phyloP scores from a whole-genome alignment of 2,113 vertebrate species.

The Neomonachus schauinslandi region DNA sequence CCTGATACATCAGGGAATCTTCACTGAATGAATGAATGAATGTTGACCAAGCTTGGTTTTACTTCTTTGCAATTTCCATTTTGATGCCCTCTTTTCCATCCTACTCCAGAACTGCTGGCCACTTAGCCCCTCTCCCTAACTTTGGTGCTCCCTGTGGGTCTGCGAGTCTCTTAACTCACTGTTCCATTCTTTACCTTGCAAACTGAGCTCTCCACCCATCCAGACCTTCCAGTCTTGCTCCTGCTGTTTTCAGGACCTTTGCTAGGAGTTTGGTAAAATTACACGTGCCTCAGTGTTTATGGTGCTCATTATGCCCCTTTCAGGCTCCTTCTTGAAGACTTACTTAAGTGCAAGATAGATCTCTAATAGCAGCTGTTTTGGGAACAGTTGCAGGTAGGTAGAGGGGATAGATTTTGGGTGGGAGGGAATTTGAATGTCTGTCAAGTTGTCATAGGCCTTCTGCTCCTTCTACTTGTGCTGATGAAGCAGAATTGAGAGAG shows the following conservation, averaged over 20 bases:
- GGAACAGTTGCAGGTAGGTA: not conserved
- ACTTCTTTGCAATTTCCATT: not conserved
- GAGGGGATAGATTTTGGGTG: not conserved
- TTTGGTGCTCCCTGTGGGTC: not conserved
- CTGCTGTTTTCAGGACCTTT: not conserved
- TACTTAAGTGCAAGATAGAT: not conserved
- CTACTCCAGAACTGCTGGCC: not conserved
- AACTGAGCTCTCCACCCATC: not conserved
- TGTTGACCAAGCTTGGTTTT: not conserved
- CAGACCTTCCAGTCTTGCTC: not conserved
- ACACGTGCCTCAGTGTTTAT: not conserved
- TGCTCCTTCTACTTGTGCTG: not conserved
- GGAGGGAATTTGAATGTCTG: not conserved
- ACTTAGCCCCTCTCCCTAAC: no score
- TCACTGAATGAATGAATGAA: not conserved
- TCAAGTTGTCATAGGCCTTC: not conserved
- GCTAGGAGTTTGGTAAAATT: not conserved
- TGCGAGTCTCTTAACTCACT: not conserved
- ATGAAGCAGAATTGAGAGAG: not conserved
- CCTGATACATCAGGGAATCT: not conserved
- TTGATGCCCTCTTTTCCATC: not conserved
- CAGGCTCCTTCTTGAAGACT: not conserved
- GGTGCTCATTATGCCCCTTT: not conserved
- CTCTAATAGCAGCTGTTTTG: not conserved
- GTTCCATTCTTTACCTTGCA: not conserved